phyloP scores from a whole-genome alignment of 2,888 invertebrate genomes.

The Lasioglossum villosulum region DNA sequence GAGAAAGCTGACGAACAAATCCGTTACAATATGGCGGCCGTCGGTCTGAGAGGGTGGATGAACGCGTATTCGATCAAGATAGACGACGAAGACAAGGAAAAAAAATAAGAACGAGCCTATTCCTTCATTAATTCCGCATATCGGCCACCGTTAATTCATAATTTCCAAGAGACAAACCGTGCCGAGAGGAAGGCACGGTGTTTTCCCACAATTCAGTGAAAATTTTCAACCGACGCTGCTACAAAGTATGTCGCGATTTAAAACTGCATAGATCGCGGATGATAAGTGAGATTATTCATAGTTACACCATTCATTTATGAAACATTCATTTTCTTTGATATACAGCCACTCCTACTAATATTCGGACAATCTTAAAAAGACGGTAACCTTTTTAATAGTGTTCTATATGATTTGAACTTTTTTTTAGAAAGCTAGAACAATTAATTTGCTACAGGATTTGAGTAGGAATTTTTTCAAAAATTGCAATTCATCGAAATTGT shows the following conservation, averaged over 20 bases:
- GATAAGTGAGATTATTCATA: neutral
- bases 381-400: no score
- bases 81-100: neutral
- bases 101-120: neutral
- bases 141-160: neutral
- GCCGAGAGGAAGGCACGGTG: neutral
- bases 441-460: no score
- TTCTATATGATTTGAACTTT: no score
- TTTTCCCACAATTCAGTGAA: slow-evolving; percentile 2
- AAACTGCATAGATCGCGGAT: neutral
- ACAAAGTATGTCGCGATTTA: neutral
- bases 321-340: no score
- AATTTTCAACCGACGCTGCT: neutral
- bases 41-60: slow-evolving; percentile 3
- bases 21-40: neutral
- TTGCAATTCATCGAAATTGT: no score
- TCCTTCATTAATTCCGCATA: neutral
- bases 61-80: neutral
- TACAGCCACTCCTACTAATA: no score
- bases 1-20: neutral
- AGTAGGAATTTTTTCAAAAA: no score
- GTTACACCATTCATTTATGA: no score
- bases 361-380: no score
- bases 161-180: neutral
- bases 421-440: no score